Evolutionary conservation across 2,888 invertebrate genomes (phyloP).

Genomic region (Cerastis rubricosa): DNA sequence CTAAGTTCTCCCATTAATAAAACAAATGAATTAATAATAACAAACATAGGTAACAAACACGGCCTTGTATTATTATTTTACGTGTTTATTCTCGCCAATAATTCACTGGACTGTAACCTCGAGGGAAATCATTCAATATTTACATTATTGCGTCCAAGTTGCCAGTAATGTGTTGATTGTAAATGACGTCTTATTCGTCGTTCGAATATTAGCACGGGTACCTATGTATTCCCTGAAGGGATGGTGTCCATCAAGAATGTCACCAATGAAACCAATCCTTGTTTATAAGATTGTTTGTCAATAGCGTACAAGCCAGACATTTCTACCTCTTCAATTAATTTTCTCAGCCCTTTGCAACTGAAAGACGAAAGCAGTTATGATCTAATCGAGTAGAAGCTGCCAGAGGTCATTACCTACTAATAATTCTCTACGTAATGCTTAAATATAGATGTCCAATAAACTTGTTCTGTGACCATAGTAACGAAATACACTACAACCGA

Average conservation of each 20-base stretch:
- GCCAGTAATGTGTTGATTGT: constrained; percentile 29
- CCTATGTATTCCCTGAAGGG: neutral
- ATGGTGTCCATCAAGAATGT: neutral
- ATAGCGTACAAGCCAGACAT: neutral
- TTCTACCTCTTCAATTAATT: neutral
- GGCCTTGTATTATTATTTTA: constrained; percentile 37
- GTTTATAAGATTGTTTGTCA: neutral
- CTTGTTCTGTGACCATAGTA: constrained; percentile 62
- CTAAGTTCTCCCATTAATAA: neutral
- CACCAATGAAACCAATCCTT: constrained; percentile 2
- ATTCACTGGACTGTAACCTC: constrained; percentile 38
- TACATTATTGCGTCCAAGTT: constrained; percentile 25
- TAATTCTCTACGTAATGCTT: constrained; percentile 42
- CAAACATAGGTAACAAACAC: constrained; percentile 21
- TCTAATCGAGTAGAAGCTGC: constrained; percentile 25
- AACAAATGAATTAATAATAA: neutral
- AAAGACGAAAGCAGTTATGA: constrained; percentile 27
- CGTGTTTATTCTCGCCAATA: constrained; percentile 41
- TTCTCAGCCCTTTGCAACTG: neutral
- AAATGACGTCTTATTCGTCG: constrained; percentile 11
- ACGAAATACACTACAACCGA: constrained; percentile 61
- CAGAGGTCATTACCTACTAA: constrained; percentile 27
- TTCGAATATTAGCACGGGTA: constrained; percentile 10
- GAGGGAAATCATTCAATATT: constrained; percentile 58
- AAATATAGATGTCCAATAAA: constrained; percentile 47